Evolutionary conservation across 2,113 vertebrate species (phyloP), one percentile per base, ranked within the genome.

Genomic region (Anser brachyrhynchus): DNA sequence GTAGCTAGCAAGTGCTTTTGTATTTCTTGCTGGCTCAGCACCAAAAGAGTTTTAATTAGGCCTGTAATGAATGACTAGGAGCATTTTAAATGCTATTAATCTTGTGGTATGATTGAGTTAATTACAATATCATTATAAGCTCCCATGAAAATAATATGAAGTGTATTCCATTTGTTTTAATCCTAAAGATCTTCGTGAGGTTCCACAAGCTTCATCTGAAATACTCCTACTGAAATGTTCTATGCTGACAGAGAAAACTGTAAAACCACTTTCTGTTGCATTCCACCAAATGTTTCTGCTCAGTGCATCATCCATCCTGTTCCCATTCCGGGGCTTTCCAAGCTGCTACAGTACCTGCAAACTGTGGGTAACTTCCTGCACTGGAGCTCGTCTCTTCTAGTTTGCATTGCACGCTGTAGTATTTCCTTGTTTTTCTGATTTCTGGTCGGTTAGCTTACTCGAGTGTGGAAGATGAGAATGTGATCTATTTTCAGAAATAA

Each of bases 41-140:
- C 91, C 84, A 95, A 51, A 92, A 62, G 65, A 57, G 72, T 94
- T 95, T 95, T 96, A 96, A 96, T 97, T 96, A 96, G 84, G 89
- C 71, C 74, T 87, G 72, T 94, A 93, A 95, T 94, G 93, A 94
- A 89, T 93, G 92, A 85, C 92, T 97, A 74, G 84, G 89, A 95
- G 77, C 51, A 0, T 94, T 96, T 96, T 95, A 94, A 96, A 96
- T 73, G 49, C 93, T 92, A 92, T 96, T 96, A 93, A 97, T 97
- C 92, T 90, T 92, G 78, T 93, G 65, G 88, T 93, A 59, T 95
- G 96, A 96, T 93, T 92, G 76, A 87, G 77, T 96, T 96, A 96
- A 95, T 95, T 97, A 93, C 64, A 92, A 82, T 92, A 92, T 81
- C 89, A 89, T 93, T 95, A 91, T 82, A 95, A 95, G 87, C 89